Conservation (phyloP, 2,888 invertebrate genomes). For the Hyppa rectilinea region DNA sequence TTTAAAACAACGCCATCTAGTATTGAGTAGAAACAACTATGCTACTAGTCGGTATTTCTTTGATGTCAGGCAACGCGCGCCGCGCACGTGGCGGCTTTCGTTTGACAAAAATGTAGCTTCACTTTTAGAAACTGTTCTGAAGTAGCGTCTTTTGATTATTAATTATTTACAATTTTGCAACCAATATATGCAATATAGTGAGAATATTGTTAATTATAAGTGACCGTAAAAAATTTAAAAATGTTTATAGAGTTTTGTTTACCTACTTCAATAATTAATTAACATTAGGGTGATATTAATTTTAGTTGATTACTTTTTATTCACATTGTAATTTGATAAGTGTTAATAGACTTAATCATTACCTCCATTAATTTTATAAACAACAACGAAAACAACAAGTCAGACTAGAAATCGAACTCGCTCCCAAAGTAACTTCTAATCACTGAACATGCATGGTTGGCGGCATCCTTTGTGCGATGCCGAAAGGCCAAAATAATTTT, state of each 20-base stretch:
- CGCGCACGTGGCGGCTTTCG: conserved; percentile 52
- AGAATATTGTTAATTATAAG: not conserved
- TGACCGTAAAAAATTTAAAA: not conserved
- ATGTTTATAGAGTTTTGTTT: not conserved
- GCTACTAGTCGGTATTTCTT: conserved; percentile 51
- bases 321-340: not conserved
- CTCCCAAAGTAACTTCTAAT: conserved; percentile 11
- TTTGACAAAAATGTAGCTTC: conserved; percentile 60
- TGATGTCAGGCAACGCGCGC: conserved; percentile 14
- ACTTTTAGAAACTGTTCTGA: conserved; percentile 25
- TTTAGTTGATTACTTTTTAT: not conserved
- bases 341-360: not conserved
- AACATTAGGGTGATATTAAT: too few relatives aligned
- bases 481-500: conserved; percentile 57
- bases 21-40: conserved; percentile 33
- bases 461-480: conserved; percentile 65
- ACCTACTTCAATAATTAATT: too few relatives aligned
- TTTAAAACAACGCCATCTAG: conserved; percentile 51
- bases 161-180: not conserved
- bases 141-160: too few relatives aligned
- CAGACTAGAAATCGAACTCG: conserved; percentile 48
- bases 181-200: too few relatives aligned
- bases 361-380: not conserved
- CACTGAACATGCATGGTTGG: conserved; percentile 33
- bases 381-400: not conserved